A percentile compares a stretch with the other conserved stretches of the same genome.
Conservation (phyloP, 1,140 invertebrate species). For the Drosophila auraria region DNA sequence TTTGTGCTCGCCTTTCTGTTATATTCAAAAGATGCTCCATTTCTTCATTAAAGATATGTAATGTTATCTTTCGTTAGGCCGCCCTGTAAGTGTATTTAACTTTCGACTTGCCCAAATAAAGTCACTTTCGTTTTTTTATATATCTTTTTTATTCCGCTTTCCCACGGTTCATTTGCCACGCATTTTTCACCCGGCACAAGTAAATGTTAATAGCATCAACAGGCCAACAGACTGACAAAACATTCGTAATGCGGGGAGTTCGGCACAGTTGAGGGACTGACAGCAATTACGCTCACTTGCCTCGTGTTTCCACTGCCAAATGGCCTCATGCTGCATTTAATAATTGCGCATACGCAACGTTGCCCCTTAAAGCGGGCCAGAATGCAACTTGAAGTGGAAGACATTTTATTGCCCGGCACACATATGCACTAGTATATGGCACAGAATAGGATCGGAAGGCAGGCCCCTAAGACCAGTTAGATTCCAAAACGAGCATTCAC, state of each 20-base stretch:
- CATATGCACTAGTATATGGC: constrained; percentile 11
- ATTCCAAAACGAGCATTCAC: constrained; percentile 43
- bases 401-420: constrained; percentile 48
- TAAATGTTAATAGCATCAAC: constrained; percentile 58
- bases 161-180: constrained; percentile 35
- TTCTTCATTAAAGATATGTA: background rate
- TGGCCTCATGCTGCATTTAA: constrained; percentile 76
- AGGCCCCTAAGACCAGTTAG: constrained; percentile 5
- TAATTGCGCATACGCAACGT: constrained; percentile 81
- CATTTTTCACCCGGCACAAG: constrained; percentile 38
- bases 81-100: background rate
- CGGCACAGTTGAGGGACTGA: constrained; percentile 19
- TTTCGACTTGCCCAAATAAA: too few relatives aligned
- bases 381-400: constrained; percentile 60
- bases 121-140: background rate
- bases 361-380: constrained; percentile 64
- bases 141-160: background rate
- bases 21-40: background rate
- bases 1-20: too few relatives aligned
- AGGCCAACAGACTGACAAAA: constrained; percentile 37
- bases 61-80: background rate
- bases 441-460: constrained; percentile 35
- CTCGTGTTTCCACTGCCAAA: constrained; percentile 47
- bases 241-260: constrained; percentile 17
- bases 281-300: constrained; percentile 71